A percentile compares a stretch with the other conserved stretches of the same genome.
Conservation (phyloP, 2,888 invertebrate species). For the Ormyrus thymus region DNA sequence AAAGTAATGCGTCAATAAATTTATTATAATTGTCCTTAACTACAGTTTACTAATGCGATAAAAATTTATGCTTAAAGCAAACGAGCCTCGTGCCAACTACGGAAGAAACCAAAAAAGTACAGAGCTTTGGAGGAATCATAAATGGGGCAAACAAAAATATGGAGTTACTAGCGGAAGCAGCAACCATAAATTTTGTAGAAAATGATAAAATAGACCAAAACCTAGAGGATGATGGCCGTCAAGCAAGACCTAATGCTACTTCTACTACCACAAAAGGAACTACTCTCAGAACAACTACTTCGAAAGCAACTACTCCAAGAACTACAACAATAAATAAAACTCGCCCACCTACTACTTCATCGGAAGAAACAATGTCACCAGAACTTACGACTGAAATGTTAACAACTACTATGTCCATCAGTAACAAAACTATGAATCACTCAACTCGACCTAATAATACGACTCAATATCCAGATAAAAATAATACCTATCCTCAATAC, state of each 20-base stretch:
- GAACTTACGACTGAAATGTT: slow-evolving; percentile 15
- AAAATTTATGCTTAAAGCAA: no score
- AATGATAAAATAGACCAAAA: background rate
- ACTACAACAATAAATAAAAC: background rate
- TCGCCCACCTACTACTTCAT: background rate
- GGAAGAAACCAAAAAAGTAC: background rate
- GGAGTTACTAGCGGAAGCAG: slow-evolving; percentile 36
- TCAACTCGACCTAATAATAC: slow-evolving; percentile 1
- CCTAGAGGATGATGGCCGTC: background rate
- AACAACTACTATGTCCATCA: slow-evolving; percentile 37
- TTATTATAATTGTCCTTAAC: no score
- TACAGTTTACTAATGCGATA: no score
- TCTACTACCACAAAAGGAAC: background rate
- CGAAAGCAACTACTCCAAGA: background rate
- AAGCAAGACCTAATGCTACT: background rate
- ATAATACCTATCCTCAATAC: slow-evolving; percentile 50
- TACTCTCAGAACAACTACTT: background rate
- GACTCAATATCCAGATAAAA: slow-evolving; percentile 10
- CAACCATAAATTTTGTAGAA: slow-evolving; percentile 35
- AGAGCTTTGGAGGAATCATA: background rate
- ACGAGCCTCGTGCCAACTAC: background rate
- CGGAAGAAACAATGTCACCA: background rate
- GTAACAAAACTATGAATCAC: slow-evolving; percentile 41
- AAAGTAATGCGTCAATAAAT: no score
- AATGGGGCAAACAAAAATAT: background rate